These are phyloP conservation scores for Sialis fuliginosa DNA, from an alignment of 2,888 invertebrate genomes.

Conservation along the genomic window DNA sequence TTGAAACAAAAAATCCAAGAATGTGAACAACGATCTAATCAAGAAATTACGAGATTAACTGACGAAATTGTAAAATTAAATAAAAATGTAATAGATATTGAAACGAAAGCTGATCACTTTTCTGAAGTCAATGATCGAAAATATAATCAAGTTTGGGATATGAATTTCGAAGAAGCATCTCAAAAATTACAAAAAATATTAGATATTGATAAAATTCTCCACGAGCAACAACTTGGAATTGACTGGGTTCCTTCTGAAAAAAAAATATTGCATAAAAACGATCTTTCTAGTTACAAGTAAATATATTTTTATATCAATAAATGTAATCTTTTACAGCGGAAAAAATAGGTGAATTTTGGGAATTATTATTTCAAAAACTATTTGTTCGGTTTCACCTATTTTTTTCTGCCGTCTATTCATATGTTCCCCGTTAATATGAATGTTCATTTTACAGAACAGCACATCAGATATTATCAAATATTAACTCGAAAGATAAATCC, in stretches of 20 bases:
- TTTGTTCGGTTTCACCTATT: too few species aligned
- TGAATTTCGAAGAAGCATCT: conserved; percentile 34
- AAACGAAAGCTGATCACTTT: conserved; percentile 51
- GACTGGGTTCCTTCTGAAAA: conserved; percentile 32
- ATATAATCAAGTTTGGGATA: conserved; percentile 38
- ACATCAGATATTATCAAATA: too few species aligned
- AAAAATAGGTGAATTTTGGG: conserved; percentile 2
- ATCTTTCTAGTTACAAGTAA: conserved; percentile 27
- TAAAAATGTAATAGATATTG: conserved; percentile 45
- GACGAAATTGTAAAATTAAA: conserved; percentile 50
- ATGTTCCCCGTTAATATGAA: too few species aligned
- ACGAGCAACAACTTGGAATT: conserved; percentile 41
- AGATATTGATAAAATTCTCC: conserved; percentile 37
- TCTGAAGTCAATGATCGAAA: conserved; percentile 43
- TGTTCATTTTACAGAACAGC: too few species aligned
- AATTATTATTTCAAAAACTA: too few species aligned
- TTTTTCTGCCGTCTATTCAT: too few species aligned
- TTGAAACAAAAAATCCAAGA: conserved; percentile 46
- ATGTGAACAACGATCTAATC: conserved; percentile 42
- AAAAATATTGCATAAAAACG: conserved; percentile 22
- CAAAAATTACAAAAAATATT: conserved; percentile 32
- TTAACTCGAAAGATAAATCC: too few species aligned
- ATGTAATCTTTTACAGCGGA: conserved; percentile 8
- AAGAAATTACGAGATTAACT: conserved; percentile 47
- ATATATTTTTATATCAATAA: conserved; percentile 1